Conservation (phyloP, 2,888 invertebrate genomes). For the Lomographa bimaculata region DNA sequence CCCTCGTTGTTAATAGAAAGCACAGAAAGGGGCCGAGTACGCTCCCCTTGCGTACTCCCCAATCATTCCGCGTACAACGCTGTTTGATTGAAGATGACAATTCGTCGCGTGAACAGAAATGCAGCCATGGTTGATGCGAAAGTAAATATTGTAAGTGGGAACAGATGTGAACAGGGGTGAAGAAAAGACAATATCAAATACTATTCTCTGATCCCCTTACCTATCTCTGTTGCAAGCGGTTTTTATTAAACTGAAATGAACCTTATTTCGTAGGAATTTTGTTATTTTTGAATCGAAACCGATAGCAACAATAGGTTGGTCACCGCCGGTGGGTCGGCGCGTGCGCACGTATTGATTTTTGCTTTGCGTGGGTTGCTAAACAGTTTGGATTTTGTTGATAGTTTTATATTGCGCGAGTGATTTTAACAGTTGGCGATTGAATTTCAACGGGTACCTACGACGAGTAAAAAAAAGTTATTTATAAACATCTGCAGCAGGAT, state of each 20-base stretch:
- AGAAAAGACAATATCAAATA: constrained; percentile 72
- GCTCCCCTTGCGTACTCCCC: constrained; percentile 17
- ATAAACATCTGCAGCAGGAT: neutral
- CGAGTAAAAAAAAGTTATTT: constrained; percentile 25
- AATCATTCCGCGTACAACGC: constrained; percentile 20
- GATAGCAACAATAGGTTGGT: no score
- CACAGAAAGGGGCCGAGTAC: constrained; percentile 12
- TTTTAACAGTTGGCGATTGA: constrained; percentile 23
- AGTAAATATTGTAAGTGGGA: constrained; percentile 23
- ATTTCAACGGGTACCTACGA: constrained; percentile 18
- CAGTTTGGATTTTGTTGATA: constrained; percentile 24
- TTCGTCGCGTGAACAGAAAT: constrained; percentile 12
- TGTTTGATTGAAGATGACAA: constrained; percentile 8
- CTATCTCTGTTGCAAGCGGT: no score
- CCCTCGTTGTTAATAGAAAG: constrained; percentile 28
- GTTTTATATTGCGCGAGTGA: constrained; percentile 24
- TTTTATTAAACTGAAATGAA: no score
- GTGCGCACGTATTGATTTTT: constrained; percentile 64
- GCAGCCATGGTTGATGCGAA: constrained; percentile 16
- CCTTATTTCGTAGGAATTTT: no score
- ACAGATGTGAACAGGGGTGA: constrained; percentile 62
- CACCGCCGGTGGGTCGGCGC: constrained; percentile 49
- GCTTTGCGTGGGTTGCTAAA: constrained; percentile 49
- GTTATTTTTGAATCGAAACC: no score
- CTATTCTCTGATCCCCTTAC: constrained; percentile 43